Percentiles rank a stretch among this genome's conserved stretches.
Conservation (phyloP, 2,888 invertebrate genomes). For the Ashinkailepas kermadecensis region DNA sequence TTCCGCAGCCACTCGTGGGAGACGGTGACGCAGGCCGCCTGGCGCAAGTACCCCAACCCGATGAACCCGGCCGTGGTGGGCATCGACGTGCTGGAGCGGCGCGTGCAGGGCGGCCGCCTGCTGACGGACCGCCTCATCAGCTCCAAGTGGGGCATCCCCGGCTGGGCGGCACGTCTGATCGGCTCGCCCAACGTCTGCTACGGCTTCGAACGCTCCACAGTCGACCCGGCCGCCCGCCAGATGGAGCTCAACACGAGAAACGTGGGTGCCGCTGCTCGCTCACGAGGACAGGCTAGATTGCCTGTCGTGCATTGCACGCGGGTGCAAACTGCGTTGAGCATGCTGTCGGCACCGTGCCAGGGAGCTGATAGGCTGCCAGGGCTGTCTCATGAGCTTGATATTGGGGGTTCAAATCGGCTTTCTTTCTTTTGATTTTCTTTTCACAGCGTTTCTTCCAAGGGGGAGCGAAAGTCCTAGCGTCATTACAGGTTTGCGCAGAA, state of each 20-base stretch:
- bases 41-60: conserved; percentile 98
- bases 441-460: too few relatives aligned
- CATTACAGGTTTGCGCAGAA: too few relatives aligned
- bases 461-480: too few relatives aligned
- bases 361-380: too few relatives aligned
- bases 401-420: too few relatives aligned
- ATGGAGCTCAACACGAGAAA: conserved; percentile 90
- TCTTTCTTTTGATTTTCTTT: too few relatives aligned
- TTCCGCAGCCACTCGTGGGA: conserved; percentile 89
- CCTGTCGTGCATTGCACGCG: too few relatives aligned
- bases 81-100: conserved; percentile 89
- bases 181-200: conserved; percentile 86
- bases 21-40: conserved; percentile 93
- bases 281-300: too few relatives aligned
- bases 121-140: conserved; percentile 88
- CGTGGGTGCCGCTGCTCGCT: conserved; percentile 45
- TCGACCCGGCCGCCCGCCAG: conserved; percentile 69
- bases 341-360: too few relatives aligned
- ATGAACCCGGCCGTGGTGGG: conserved; percentile 94
- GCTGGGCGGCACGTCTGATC: conserved; percentile 87
- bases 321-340: too few relatives aligned
- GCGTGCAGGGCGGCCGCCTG: conserved; percentile 71
- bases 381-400: too few relatives aligned
- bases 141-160: conserved; percentile 91
- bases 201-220: conserved; percentile 89